Conservation (phyloP, 2,888 invertebrate genomes). For the Scelioninae gen. 1 region DNA sequence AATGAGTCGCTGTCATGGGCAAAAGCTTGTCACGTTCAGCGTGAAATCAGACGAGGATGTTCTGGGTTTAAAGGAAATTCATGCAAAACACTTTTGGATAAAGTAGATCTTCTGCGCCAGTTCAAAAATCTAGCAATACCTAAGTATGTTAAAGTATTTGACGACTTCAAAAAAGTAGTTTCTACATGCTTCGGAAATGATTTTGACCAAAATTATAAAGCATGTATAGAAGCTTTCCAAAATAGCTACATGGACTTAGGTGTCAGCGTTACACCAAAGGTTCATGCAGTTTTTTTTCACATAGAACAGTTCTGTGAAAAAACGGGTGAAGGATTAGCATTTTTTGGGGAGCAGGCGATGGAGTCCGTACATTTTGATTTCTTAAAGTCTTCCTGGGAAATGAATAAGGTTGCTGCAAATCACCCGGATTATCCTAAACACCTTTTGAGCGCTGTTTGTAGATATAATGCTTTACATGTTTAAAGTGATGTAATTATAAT, state of each 20-base stretch:
- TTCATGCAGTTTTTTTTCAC: constrained; percentile 32
- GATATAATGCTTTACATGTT: constrained; percentile 32
- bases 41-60: constrained; percentile 27
- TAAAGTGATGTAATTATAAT: constrained; percentile 18
- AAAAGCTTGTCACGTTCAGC: constrained; percentile 31
- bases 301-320: constrained; percentile 33
- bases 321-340: constrained; percentile 15
- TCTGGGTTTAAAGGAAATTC: constrained; percentile 39
- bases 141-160: constrained; percentile 36
- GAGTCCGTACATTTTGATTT: constrained; percentile 35
- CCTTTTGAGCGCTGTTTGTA: constrained; percentile 21
- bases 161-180: constrained; percentile 32
- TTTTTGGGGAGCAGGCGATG: constrained; percentile 37
- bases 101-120: constrained; percentile 38
- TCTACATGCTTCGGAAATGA: constrained; percentile 39
- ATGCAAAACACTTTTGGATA: constrained; percentile 43
- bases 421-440: constrained; percentile 17
- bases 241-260: background rate
- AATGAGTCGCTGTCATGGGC: constrained; percentile 23
- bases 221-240: constrained; percentile 27
- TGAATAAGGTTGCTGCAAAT: constrained; percentile 25
- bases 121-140: constrained; percentile 1
- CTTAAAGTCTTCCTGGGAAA: constrained; percentile 25
- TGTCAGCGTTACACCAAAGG: constrained; percentile 8
- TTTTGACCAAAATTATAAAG: constrained; percentile 32